Evolutionary conservation across 1,140 invertebrate genomes (phyloP).

Genomic region (Tribolium castaneum): DNA sequence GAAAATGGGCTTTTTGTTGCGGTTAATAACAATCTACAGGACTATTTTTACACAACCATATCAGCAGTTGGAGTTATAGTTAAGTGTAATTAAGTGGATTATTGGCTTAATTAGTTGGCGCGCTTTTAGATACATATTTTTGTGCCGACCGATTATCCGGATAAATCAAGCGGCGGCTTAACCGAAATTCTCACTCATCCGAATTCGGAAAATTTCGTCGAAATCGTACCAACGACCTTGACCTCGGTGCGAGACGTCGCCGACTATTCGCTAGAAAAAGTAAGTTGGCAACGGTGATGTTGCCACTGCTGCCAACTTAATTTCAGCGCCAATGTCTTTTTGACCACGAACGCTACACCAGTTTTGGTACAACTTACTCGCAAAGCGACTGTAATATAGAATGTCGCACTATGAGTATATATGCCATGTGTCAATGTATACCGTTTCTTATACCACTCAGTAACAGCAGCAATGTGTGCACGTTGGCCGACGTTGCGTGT

Average conservation of each 20-base stretch:
- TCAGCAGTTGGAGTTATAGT: not conserved
- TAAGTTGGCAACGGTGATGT: conserved; percentile 1
- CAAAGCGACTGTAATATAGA: conserved; percentile 70
- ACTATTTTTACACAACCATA: conserved; percentile 7
- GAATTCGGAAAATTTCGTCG: conserved; percentile 44
- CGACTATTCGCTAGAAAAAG: conserved; percentile 51
- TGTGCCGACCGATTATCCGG: conserved; percentile 65
- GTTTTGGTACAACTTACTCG: conserved; percentile 64
- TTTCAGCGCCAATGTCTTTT: conserved; percentile 70
- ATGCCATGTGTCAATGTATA: conserved; percentile 67
- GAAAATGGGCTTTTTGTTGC: conserved; percentile 5
- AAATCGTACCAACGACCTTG: conserved; percentile 50
- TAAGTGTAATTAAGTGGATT: not conserved
- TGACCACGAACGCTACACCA: conserved; percentile 62
- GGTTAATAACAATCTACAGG: not conserved
- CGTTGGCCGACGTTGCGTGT: conserved; percentile 64
- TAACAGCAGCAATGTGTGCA: conserved; percentile 60
- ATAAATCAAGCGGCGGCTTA: conserved; percentile 59
- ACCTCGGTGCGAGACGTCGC: conserved; percentile 46
- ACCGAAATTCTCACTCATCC: conserved; percentile 52
- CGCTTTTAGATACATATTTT: conserved; percentile 56
- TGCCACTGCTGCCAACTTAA: too few species aligned
- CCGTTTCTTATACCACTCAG: conserved; percentile 64
- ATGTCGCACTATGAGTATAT: conserved; percentile 67
- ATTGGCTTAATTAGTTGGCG: not conserved